phyloP scores from a whole-genome alignment of 2,113 vertebrate genomes.

The Microcebus tavaratra region DNA sequence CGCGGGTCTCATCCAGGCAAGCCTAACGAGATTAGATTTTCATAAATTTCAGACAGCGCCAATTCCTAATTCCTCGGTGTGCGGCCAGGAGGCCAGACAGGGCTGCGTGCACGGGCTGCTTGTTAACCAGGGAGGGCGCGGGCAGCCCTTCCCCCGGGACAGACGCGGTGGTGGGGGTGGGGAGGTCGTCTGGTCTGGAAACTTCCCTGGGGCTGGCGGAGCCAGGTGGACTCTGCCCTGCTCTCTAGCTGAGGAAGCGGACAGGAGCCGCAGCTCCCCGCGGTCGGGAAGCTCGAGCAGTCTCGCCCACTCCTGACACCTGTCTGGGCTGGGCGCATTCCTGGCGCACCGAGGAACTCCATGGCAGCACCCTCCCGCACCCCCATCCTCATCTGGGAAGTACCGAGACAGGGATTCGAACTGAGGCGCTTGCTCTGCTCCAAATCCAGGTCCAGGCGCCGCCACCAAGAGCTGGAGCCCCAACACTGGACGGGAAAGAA shows the following conservation, averaged over 20 bases:
- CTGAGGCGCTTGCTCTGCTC: not conserved
- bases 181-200: not conserved
- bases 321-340: too few species aligned
- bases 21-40: conserved; percentile 89
- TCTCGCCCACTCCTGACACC: accelerated
- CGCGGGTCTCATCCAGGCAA: conserved; percentile 65
- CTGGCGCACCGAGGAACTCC: accelerated
- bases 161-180: not conserved
- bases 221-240: not conserved
- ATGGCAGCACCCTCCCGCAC: not conserved
- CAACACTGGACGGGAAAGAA: not conserved
- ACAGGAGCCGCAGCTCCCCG: not conserved
- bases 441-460: not conserved
- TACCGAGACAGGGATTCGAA: accelerated
- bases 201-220: not conserved
- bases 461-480: not conserved
- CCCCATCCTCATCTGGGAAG: accelerated
- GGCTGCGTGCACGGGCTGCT: conserved; percentile 55
- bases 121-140: conserved; percentile 41
- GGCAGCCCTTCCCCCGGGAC: not conserved
- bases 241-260: not conserved
- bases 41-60: conserved; percentile 85
- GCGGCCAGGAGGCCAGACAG: conserved; percentile 67
- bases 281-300: too few species aligned
- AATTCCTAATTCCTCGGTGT: conserved; percentile 56